phyloP scores from a whole-genome alignment of 2,113 vertebrate genomes.

The Strix aluco region DNA sequence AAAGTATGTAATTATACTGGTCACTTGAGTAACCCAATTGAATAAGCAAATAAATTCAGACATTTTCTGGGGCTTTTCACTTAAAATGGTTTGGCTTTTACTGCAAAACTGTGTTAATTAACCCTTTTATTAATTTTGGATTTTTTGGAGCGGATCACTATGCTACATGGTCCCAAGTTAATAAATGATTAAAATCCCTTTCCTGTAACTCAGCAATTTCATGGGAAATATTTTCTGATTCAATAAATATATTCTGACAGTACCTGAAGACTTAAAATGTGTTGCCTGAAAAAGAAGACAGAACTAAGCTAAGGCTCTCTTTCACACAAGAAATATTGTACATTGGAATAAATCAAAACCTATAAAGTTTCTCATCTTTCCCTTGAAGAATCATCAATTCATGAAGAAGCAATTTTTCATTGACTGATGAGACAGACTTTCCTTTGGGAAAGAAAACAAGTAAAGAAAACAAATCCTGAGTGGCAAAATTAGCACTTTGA shows the following conservation, averaged over 20 bases:
- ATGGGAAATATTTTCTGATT: neutral
- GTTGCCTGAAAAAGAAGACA: neutral
- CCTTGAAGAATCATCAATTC: neutral
- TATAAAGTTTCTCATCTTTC: neutral
- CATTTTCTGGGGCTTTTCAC: neutral
- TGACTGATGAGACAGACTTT: neutral
- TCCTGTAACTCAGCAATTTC: neutral
- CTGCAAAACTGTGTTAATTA: neutral
- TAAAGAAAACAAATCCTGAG: neutral
- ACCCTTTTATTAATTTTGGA: neutral
- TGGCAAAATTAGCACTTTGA: accelerated
- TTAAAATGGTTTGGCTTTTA: neutral
- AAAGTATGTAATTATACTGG: neutral
- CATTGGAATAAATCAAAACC: neutral
- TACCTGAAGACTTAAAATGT: neutral
- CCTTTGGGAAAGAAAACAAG: neutral
- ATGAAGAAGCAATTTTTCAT: neutral
- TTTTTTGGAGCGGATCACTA: neutral
- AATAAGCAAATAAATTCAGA: neutral
- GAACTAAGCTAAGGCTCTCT: neutral
- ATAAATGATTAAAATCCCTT: neutral
- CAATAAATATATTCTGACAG: neutral
- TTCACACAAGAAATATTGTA: neutral
- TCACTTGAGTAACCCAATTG: neutral
- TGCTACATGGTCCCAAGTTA: neutral